These are phyloP conservation scores for Anabas testudineus DNA, from an alignment of 2,797 vertebrate genomes.

Conservation along the genomic window DNA sequence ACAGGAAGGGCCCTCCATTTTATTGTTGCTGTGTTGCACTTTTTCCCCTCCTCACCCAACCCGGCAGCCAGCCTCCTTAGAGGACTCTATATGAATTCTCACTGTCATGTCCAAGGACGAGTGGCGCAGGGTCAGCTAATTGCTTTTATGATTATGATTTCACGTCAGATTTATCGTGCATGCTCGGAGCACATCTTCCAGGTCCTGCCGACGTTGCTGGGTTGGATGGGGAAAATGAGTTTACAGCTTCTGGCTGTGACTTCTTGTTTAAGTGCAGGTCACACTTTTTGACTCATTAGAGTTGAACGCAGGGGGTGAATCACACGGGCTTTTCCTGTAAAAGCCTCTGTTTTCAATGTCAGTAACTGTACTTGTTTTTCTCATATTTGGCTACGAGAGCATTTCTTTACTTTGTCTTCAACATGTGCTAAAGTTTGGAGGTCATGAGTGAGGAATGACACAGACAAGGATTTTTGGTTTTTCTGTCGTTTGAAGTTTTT, in stretches of 20 bases:
- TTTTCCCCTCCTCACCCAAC: constrained; percentile 70
- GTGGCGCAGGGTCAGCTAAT: constrained; percentile 89
- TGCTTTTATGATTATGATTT: constrained; percentile 92
- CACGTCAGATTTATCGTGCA: constrained; percentile 89
- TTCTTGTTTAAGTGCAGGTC: constrained; percentile 84
- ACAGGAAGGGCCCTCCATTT: constrained; percentile 85
- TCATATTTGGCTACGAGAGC: constrained; percentile 63
- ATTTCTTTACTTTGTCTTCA: constrained; percentile 63
- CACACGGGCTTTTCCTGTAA: constrained; percentile 78
- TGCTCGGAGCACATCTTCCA: constrained; percentile 85
- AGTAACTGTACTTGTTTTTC: constrained; percentile 62
- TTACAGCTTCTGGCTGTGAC: constrained; percentile 83
- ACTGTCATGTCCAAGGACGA: constrained; percentile 89
- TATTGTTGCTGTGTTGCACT: constrained; percentile 88
- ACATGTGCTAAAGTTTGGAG: constrained; percentile 75
- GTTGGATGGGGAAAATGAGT: constrained; percentile 81
- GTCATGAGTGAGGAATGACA: constrained; percentile 74
- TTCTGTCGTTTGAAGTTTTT: constrained; percentile 80
- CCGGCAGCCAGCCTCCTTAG: constrained; percentile 79
- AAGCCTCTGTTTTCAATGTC: constrained; percentile 68
- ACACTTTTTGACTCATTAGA: constrained; percentile 85
- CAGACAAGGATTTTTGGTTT: constrained; percentile 75
- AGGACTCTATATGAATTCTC: constrained; percentile 87
- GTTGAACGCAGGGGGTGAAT: constrained; percentile 76
- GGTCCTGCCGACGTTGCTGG: constrained; percentile 82